Evolutionary conservation across 2,888 invertebrate genomes (phyloP), one percentile per base, ranked within the genome.

Genomic region (Hydriomena furcata): DNA sequence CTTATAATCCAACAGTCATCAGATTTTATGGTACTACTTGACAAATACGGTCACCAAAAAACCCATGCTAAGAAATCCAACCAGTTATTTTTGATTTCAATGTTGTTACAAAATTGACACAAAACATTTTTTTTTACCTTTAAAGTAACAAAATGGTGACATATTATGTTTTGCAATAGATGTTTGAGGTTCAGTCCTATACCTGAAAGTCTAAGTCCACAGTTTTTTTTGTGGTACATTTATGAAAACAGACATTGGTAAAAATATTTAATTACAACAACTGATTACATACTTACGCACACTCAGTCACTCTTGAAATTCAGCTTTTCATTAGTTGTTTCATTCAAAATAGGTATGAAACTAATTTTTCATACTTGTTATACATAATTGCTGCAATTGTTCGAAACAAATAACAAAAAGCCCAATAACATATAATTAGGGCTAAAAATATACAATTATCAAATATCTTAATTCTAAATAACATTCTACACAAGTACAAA

Each of bases 401-500:
- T 10, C 42, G 23, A 31, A 32, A 71, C 71, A 80, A 67, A 67
- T 60, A 65, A 61, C 65, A 61, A 60, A 51, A 60, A 65, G 66
- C 70, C 10, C 58, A 71, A 68, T 66, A 71, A 64, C 65, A 65
- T 69, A 71, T 66, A 65, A 66, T 68, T 73, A 65, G 63, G 71
- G 67, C 72, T 79, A 79, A 71, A 69, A 76, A 82, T 82, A 76
- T 78, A 82, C 82, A 82, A 71, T 65, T 79, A 80, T 64, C 67
- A 76, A 71, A 70, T 73, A 78, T 54, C 78, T 80, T 79, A 82
- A 12, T 25, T n/a, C n/a, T 75, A 80, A 79, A 59, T 70, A 75
- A 73, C 78, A 78, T 66, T 66, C 70, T 81, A 75, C 79, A 77
- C 75, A 78, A 61, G 71, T 73, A 82, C 78, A 74, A 83, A 77